Base-by-base conservation (phyloP, 1,140 invertebrate species). In the Belonocnema kinseyi region DNA sequence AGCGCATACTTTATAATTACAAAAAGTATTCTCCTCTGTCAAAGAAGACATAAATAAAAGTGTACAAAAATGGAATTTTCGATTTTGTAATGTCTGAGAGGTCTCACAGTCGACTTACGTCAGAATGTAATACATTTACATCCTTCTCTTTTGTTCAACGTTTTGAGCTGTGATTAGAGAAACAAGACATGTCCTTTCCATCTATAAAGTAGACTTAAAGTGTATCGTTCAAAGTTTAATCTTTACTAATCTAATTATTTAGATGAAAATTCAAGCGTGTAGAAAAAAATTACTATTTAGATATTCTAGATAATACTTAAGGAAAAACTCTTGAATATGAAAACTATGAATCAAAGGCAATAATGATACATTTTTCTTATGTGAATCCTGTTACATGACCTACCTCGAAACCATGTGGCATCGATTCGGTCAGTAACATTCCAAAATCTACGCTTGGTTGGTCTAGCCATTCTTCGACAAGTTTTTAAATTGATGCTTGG, bases 351-450 rank as follows among this genome's bases (percentile, higher is more conserved):
- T 66, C 14, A 46, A 46, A 10, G 33, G 13, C 14, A 7, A 66
- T 66, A 66, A 66, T 66, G 33, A 40, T 66, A 66, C 14, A 66
- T 66, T 66, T 66, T 66, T 26, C 61, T 40, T 14, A n/a, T 66
- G 26, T 66, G 26, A 40, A 66, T 66, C 61, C 61, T 40, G 61
- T 66, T 66, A 66, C 61, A 66, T 66, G 61, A 40, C 61, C 61
- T 66, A 66, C 61, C 61, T 66, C 40, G 61, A 66, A 66, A 33
- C 61, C 61, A 66, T 26, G 61, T 66, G 61, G 61, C 61, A 66
- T 66, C 33, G 61, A 66, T 66, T 66, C 61, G 61, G 61, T 66
- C 61, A n/a, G 61, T 66, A 33, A 66, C 61, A 33, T 66, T 66
- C 61, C 61, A 40, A 66, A 66, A 66, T 40, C n/a, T 66, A 40